Conservation (phyloP, 2,797 vertebrate genomes). For the Oreonectes daqikongensis region DNA sequence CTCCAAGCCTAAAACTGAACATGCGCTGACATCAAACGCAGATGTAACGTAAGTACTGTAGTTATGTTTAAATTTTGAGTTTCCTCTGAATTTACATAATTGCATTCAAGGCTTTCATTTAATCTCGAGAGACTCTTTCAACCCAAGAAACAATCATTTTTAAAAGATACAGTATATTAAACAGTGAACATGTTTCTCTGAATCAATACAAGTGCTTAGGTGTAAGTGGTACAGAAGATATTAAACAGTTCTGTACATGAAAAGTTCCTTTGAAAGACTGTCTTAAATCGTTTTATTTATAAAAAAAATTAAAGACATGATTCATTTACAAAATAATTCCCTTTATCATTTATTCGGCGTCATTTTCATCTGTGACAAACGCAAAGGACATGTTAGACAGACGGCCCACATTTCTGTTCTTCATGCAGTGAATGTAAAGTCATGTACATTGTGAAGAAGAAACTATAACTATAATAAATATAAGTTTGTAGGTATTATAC, state of each 20-base stretch:
- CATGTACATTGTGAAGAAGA: background rate
- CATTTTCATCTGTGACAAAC: too few relatives aligned
- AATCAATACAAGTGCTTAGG: conserved; percentile 32
- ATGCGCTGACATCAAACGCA: conserved; percentile 49
- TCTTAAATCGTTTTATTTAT: background rate
- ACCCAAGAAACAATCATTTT: conserved; percentile 39
- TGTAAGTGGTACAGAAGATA: conserved; percentile 14
- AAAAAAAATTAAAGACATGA: background rate
- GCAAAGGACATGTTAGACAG: too few relatives aligned
- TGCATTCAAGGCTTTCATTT: conserved; percentile 49
- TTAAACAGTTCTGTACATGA: conserved; percentile 36
- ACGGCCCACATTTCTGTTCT: too few relatives aligned
- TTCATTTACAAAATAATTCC: background rate
- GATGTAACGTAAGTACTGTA: conserved; percentile 29
- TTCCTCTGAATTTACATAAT: conserved; percentile 52
- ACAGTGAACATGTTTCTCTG: conserved; percentile 21
- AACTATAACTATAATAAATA: too few relatives aligned
- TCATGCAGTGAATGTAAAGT: background rate
- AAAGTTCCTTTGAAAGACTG: conserved; percentile 24
- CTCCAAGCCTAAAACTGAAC: conserved; percentile 39
- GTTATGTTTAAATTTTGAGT: conserved; percentile 48
- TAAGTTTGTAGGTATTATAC: background rate
- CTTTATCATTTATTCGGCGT: background rate
- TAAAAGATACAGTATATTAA: conserved; percentile 23
- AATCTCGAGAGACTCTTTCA: conserved; percentile 50